phyloP scores from a whole-genome alignment of 1,140 invertebrate genomes.

The Trichogramma pretiosum region DNA sequence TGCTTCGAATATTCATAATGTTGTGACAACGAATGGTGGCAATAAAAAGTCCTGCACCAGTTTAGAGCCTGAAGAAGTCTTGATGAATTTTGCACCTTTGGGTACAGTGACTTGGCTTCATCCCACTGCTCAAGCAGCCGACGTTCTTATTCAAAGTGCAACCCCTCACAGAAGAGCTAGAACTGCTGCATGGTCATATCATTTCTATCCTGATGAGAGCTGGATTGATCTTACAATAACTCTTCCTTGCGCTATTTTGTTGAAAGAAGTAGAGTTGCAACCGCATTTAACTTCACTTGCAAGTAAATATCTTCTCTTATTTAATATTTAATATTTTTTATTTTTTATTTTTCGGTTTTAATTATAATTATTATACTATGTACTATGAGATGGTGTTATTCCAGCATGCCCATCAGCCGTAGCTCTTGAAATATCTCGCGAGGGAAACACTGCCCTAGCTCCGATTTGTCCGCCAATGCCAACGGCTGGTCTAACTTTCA shows the following conservation, averaged over 20 bases:
- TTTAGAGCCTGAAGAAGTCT: slow-evolving; percentile 52
- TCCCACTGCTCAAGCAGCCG: slow-evolving; percentile 77
- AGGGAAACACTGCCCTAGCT: slow-evolving; percentile 50
- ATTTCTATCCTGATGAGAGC: slow-evolving; percentile 84
- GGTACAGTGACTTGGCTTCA: slow-evolving; percentile 72
- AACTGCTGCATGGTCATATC: slow-evolving; percentile 83
- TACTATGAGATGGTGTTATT: slow-evolving; percentile 8
- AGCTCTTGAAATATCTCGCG: slow-evolving; percentile 63
- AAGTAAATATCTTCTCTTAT: slow-evolving; percentile 46
- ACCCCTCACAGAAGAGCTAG: slow-evolving; percentile 72
- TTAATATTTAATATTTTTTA: neutral
- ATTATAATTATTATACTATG: neutral
- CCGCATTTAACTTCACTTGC: slow-evolving; percentile 77
- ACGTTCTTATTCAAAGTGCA: slow-evolving; percentile 65
- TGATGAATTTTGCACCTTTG: slow-evolving; percentile 83
- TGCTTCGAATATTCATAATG: slow-evolving; percentile 45
- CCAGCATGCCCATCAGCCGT: slow-evolving; percentile 82
- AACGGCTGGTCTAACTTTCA: slow-evolving; percentile 77
- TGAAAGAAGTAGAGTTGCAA: slow-evolving; percentile 83
- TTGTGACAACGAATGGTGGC: slow-evolving; percentile 36
- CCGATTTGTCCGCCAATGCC: slow-evolving; percentile 64
- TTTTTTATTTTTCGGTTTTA: neutral
- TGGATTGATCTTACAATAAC: slow-evolving; percentile 78
- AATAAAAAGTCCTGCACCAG: slow-evolving; percentile 50
- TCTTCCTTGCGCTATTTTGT: slow-evolving; percentile 79